A percentile compares a stretch with the other conserved stretches of the same genome.
phyloP scores from a whole-genome alignment of 2,888 invertebrate species.

The Cabera pusaria region DNA sequence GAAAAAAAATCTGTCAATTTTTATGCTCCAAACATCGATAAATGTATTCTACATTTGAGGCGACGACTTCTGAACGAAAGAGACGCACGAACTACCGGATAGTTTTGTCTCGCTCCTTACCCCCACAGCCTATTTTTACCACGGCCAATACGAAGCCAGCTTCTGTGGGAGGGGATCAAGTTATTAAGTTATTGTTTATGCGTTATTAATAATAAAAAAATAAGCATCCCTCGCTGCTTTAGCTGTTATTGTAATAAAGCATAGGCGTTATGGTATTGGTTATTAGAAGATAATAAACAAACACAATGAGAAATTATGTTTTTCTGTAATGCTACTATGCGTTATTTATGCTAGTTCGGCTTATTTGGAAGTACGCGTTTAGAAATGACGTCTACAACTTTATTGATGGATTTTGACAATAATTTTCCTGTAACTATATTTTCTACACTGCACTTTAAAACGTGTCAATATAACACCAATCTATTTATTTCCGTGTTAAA shows the following conservation, averaged over 20 bases:
- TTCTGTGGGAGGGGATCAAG: constrained; percentile 73
- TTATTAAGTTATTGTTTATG: constrained; percentile 83
- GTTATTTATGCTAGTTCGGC: constrained; percentile 61
- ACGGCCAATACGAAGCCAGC: constrained; percentile 71
- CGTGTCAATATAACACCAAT: no score
- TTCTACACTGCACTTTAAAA: no score
- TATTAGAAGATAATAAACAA: constrained; percentile 62
- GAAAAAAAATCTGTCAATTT: constrained; percentile 84
- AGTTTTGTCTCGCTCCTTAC: constrained; percentile 56
- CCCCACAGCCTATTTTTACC: constrained; percentile 78
- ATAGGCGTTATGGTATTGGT: constrained; percentile 50
- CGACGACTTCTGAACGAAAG: constrained; percentile 69
- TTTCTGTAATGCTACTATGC: constrained; percentile 59
- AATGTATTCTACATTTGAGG: constrained; percentile 78
- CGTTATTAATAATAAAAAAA: constrained; percentile 80
- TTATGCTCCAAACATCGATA: constrained; percentile 82
- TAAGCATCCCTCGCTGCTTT: constrained; percentile 54
- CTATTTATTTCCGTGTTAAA: no score
- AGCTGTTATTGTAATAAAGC: constrained; percentile 61
- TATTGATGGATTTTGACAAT: no score
- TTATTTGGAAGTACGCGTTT: constrained; percentile 38
- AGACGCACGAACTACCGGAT: constrained; percentile 46
- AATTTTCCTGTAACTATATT: no score
- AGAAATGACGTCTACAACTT: no score
- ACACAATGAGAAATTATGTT: constrained; percentile 65